Conservation (phyloP, 1,140 invertebrate genomes). For the Drosophila melanogaster region DNA sequence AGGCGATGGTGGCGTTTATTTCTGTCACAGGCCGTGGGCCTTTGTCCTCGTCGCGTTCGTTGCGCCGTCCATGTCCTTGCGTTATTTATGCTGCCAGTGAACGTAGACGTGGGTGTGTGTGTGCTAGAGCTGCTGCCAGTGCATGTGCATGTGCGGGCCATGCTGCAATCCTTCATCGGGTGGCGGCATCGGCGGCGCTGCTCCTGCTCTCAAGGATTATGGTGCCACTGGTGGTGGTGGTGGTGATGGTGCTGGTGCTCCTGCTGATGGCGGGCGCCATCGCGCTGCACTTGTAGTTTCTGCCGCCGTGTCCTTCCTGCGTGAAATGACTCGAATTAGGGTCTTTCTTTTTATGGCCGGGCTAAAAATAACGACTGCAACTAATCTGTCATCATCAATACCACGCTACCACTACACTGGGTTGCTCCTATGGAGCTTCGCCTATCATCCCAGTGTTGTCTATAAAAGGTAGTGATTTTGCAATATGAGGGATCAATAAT, state of each 20-base stretch:
- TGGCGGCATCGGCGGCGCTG: constrained; percentile 19
- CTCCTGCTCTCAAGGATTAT: constrained; percentile 45
- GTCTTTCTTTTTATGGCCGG: constrained; percentile 29
- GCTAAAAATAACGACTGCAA: constrained; percentile 55
- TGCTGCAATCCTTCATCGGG: constrained; percentile 59
- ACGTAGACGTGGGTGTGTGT: neutral
- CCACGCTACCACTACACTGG: neutral
- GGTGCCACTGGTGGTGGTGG: constrained; percentile 24
- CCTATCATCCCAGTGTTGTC: no score
- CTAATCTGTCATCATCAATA: constrained; percentile 70
- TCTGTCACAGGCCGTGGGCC: constrained; percentile 55
- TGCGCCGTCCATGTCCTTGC: constrained; percentile 75
- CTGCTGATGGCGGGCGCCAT: constrained; percentile 51
- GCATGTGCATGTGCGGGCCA: constrained; percentile 42
- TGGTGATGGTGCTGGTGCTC: constrained; percentile 28
- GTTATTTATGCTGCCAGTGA: constrained; percentile 67
- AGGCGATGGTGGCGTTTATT: constrained; percentile 47
- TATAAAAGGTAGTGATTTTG: no score
- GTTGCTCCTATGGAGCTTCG: neutral
- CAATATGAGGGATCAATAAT: no score
- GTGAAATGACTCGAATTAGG: constrained; percentile 63
- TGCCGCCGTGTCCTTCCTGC: constrained; percentile 53
- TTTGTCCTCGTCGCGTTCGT: constrained; percentile 65
- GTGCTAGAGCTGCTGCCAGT: no score
- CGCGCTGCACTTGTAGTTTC: constrained; percentile 12